Base-by-base conservation (phyloP, 2,888 invertebrate genomes). In the Malthinus seriepunctatus region DNA sequence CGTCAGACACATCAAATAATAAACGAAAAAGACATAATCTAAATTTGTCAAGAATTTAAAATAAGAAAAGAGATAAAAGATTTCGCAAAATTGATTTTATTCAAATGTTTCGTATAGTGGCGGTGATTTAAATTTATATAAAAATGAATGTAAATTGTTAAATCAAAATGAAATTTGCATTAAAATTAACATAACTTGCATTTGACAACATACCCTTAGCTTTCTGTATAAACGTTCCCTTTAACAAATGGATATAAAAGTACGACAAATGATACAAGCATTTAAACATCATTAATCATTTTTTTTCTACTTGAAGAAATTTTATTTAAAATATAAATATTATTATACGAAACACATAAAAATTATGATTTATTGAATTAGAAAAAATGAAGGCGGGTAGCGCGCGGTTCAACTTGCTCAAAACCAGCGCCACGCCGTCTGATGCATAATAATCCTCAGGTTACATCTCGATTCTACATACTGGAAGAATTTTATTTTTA, bases 181-280 rank as follows among this genome's bases (percentile, higher is more conserved):
- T 50, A 48, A 62, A 64, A 67, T 67, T 67, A 67, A 64, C 67
- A 65, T 65, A 67, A 64, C 65, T 63, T 63, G 59, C 56, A 51
- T 56, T 49, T 54, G 59, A 54, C 54, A 59, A 59, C 50, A 51
- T 23, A 31, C 50, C 51, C 46, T 33, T 23, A 23, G 23, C 23
- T 23, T 23, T 23, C 23, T 2, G 32, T 34, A 46, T 50, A 37
- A 53, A 54, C 50, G 23, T 23, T 23, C 23, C 23, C 23, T 50
- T 62, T 39, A 60, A 65, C 63, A 65, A 66, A 66, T 65, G 62
- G 56, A 60, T 59, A 55, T 47, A 60, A 65, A 66, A 66, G 62
- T 61, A 60, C 63, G 64, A 66, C 63, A 63, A 66, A 65, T 59
- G 64, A 63, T 61, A 49, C 60, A 51, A 60, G 62, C 64, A 56